Percentiles rank a stretch among this genome's conserved stretches.
Conservation (phyloP, 2,888 invertebrate genomes). For the Morpho helenor region DNA sequence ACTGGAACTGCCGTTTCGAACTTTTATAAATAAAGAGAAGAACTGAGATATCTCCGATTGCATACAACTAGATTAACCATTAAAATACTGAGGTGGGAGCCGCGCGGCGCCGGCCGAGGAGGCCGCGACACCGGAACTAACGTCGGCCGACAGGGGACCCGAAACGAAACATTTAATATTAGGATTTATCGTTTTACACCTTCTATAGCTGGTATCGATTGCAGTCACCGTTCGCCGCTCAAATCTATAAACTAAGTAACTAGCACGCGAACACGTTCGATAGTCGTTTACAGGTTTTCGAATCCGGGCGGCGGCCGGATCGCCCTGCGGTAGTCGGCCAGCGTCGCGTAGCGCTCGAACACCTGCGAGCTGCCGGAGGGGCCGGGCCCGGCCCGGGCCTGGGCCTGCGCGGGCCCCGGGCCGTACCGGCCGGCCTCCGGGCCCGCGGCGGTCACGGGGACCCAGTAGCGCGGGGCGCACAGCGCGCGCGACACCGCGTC, state of each 20-base stretch:
- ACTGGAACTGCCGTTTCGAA: no score
- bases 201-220: no score
- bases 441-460: no score
- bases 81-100: neutral
- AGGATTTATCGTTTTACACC: no score
- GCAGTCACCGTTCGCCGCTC: no score
- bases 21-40: neutral
- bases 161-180: no score
- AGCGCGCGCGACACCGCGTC: constrained; percentile 39
- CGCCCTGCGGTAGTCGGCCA: constrained; percentile 1
- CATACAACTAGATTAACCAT: neutral
- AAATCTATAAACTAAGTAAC: no score
- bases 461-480: constrained; percentile 5
- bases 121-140: no score
- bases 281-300: neutral
- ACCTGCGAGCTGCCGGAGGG: constrained; percentile 11
- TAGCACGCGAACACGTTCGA: no score
- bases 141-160: no score
- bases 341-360: constrained; percentile 11
- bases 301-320: constrained; percentile 15
- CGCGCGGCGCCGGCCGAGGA: no score
- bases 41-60: constrained; percentile 1
- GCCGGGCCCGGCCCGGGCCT: neutral
- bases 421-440: neutral
- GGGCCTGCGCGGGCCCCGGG: neutral